Evolutionary conservation across 30 jellyfish, hydroid and myxozoan species (phyloP).

Genomic region (Aurelia aurita): DNA sequence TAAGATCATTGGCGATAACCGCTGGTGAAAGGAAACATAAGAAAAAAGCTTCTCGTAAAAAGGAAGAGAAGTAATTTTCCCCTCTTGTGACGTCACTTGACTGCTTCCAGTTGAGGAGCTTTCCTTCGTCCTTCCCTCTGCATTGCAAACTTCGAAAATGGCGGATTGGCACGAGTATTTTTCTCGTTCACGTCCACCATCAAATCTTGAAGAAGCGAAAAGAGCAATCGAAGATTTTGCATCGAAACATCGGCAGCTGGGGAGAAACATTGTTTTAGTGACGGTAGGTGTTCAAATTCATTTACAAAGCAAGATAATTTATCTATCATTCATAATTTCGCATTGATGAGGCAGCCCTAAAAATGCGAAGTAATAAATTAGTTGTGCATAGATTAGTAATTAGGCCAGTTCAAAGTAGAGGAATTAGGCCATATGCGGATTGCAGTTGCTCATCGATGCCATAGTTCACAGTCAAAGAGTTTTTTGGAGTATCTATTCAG

Average conservation of each 20-base stretch:
- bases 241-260: conserved; percentile 91
- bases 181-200: conserved; percentile 94
- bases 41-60: no score
- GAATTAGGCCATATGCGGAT: no score
- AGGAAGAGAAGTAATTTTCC: no score
- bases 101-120: no score
- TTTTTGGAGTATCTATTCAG: no score
- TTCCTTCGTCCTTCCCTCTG: no score
- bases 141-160: conserved; percentile 46
- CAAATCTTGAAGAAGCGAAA: conserved; percentile 97
- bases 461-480: no score
- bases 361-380: conserved; percentile 45
- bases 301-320: conserved; percentile 33
- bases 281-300: conserved; percentile 81
- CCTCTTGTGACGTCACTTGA: conserved; percentile 6
- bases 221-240: conserved; percentile 97
- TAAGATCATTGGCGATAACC: no score
- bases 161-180: conserved; percentile 99
- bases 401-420: not conserved
- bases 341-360: not conserved
- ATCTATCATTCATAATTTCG: conserved; percentile 55
- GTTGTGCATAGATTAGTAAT: conserved; percentile 59
- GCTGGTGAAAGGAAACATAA: no score
- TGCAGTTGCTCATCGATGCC: no score
- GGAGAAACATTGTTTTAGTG: conserved; percentile 93